phyloP scores from a whole-genome alignment of 1,140 invertebrate genomes.

The Steinernema khuongi region DNA sequence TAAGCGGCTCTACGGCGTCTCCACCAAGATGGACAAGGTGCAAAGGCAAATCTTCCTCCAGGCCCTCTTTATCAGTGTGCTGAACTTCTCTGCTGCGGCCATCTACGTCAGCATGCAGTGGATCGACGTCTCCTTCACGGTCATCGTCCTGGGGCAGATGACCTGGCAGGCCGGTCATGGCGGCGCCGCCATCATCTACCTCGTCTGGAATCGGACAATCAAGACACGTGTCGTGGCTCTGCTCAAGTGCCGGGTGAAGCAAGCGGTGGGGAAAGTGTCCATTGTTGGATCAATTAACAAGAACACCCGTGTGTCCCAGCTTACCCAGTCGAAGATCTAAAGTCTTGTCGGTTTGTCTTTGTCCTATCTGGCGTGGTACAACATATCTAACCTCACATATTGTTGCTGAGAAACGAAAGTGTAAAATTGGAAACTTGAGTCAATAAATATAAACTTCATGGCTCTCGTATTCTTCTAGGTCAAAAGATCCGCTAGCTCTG shows the following conservation, averaged over 20 bases:
- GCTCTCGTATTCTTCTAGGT: too few species aligned
- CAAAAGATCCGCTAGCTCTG: too few species aligned
- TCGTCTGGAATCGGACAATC: constrained; percentile 11
- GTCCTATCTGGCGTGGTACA: not conserved
- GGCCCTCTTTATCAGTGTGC: not conserved
- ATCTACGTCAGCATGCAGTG: not conserved
- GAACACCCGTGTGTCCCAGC: not conserved
- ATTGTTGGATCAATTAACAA: not conserved
- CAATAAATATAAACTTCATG: too few species aligned
- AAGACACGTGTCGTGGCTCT: not conserved
- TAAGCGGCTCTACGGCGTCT: not conserved
- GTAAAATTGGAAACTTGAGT: too few species aligned
- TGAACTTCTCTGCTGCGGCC: not conserved
- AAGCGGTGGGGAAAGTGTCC: not conserved
- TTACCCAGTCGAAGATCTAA: not conserved
- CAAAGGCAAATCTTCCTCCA: constrained; percentile 18
- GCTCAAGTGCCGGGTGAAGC: not conserved
- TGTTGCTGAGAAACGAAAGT: too few species aligned
- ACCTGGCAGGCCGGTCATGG: not conserved
- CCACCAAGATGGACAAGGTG: constrained; percentile 1
- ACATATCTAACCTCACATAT: too few species aligned
- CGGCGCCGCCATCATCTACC: constrained; percentile 10
- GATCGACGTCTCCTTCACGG: not conserved
- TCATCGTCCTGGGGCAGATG: not conserved
- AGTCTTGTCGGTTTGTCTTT: too few species aligned